Conservation (phyloP, 2,888 invertebrate species). For the Petrolisthes manimaculis region DNA sequence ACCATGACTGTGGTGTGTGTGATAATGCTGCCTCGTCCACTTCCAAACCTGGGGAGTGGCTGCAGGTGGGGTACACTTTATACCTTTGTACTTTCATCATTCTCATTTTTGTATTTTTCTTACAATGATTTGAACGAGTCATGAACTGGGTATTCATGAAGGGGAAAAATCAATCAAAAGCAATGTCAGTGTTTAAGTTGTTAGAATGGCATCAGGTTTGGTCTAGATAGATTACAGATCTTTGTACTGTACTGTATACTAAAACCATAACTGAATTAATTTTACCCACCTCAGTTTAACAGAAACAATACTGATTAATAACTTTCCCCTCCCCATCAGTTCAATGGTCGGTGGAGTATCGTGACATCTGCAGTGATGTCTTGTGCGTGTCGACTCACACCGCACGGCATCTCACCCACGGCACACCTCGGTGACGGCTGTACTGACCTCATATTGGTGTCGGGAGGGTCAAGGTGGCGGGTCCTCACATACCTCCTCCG, state of each 20-base stretch:
- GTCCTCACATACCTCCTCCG: conserved; percentile 77
- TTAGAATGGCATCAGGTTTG: too few relatives aligned
- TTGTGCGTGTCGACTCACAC: conserved; percentile 81
- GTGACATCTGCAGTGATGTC: conserved; percentile 83
- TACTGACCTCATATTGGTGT: conserved; percentile 81
- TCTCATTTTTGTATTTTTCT: too few relatives aligned
- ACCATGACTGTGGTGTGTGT: conserved; percentile 47
- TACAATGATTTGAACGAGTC: too few relatives aligned
- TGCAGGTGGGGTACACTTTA: conserved; percentile 76
- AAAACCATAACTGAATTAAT: not conserved
- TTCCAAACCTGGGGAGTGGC: conserved; percentile 82
- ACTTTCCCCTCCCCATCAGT: conserved; percentile 25
- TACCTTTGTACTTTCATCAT: too few relatives aligned
- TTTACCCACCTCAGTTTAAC: not conserved
- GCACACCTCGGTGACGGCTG: conserved; percentile 86
- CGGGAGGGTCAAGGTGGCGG: conserved; percentile 80
- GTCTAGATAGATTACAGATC: not conserved
- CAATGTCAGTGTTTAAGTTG: not conserved
- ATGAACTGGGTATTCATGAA: too few relatives aligned
- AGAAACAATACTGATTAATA: not conserved
- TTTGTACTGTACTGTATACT: not conserved
- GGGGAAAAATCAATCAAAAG: not conserved
- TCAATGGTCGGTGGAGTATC: conserved; percentile 82
- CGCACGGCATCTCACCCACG: conserved; percentile 82
- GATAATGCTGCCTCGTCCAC: conserved; percentile 42